phyloP scores from a whole-genome alignment of 2,113 vertebrate genomes.

The Coreoperca whiteheadi region DNA sequence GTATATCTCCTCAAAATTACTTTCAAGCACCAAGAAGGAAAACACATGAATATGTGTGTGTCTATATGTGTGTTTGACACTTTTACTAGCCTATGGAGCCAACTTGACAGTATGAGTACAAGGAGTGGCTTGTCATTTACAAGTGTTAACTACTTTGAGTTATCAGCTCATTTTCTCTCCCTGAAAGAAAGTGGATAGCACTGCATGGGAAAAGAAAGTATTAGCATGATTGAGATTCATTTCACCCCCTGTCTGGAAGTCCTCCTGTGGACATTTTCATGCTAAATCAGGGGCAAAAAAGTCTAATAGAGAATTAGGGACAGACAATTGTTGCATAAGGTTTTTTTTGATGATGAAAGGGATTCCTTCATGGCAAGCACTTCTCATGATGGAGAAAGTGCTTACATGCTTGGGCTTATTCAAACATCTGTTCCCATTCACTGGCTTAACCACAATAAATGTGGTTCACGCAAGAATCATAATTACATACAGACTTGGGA shows the following conservation, averaged over 20 bases:
- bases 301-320: conserved; percentile 48
- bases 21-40: conserved; percentile 38
- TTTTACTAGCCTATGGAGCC: background rate
- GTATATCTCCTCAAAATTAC: conserved; percentile 70
- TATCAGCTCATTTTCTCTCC: conserved; percentile 53
- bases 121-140: conserved; percentile 57
- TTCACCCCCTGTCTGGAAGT: conserved; percentile 31
- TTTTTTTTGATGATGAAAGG: conserved; percentile 61
- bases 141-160: conserved; percentile 65
- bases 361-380: conserved; percentile 64
- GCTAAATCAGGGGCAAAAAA: conserved; percentile 63
- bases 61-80: background rate
- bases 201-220: conserved; percentile 53
- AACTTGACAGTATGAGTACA: conserved; percentile 8
- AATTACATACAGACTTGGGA: conserved; percentile 72
- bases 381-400: conserved; percentile 72
- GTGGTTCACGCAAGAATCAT: conserved; percentile 70
- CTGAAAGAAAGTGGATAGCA: conserved; percentile 57
- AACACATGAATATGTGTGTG: conserved; percentile 16
- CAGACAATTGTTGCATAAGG: conserved; percentile 55
- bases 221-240: conserved; percentile 71
- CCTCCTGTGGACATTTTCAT: conserved; percentile 61
- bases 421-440: conserved; percentile 78
- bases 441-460: conserved; percentile 73
- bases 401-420: conserved; percentile 67